Base-by-base conservation (phyloP, 2,113 vertebrate species). In the Dicaeum eximium region DNA sequence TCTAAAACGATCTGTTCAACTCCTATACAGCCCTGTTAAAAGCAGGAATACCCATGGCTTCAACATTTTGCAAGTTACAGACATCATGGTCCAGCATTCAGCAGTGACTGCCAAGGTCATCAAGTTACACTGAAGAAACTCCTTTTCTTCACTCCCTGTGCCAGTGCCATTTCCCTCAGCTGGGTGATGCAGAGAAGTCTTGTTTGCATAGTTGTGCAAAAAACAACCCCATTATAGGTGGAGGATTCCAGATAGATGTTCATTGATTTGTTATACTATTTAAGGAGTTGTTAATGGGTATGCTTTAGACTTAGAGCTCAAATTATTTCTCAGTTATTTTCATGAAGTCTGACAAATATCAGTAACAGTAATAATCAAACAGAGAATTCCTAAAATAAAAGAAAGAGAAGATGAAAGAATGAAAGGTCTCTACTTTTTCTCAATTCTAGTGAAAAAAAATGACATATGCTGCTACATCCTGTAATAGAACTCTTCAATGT, bases 191-290 rank as follows among this genome's bases (percentile, higher is more conserved):
- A 72, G 22, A 69, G 66, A 66, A 45, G 4, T 8, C 5, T 25
- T 25, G 9, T 42, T 71, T 82, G 28, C 20, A 64, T 4, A 44
- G 14, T 7, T 45, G 8, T n/a, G 18, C 15, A 78, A 80, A 73
- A 47, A 6, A 1, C n/a, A n/a, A n/a, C n/a, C n/a, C 1, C 22
- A 30, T 40, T 8, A 5, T 5, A 10, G 6, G 1, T 24, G 13
- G 21, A 72, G 23, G 72, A 80, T 24, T 31, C 6, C 1, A 1
- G 13, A 38, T 31, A 20, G 8, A 14, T 16, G 13, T 16, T 90
- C 13, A 56, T 21, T 71, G 25, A 51, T 84, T 71, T 85, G 7
- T 37, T 10, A 7, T 31, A 11, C 3, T n/a, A 14, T 62, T 81
- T 58, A 54, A 79, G 38, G 50, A 71, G 13, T 27, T 54, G 53